Evolutionary conservation across 2,888 invertebrate genomes (phyloP), one percentile per base, ranked within the genome.

Genomic region (Acanthosepion lycidas): DNA sequence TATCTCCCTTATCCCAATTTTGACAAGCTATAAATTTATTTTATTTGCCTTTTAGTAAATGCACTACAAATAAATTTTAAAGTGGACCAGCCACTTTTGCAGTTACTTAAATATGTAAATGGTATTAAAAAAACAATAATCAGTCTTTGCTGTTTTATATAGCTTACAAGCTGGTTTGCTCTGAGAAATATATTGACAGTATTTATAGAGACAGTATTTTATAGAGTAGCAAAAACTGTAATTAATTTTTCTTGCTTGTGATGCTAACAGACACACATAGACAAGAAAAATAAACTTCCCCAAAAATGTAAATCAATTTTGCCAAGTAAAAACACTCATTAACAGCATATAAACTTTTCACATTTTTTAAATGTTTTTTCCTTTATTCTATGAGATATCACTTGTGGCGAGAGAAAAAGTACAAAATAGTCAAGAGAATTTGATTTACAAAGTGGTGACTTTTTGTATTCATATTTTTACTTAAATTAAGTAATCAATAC

Each of bases 1-100:
- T 78, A 78, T 78, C 78, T n/a, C 78, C 78, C 78, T 33, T 78
- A n/a, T 78, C n/a, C 78, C 78, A 78, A 78, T 78, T n/a, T n/a
- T 78, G 78, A 78, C n/a, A 15, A 33, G 33, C n/a, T 3, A 78
- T 78, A n/a, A 78, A n/a, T 78, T 78, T 78, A 78, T 78, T 78
- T 78, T 12, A 78, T 78, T 78, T 78, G n/a, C 33, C n/a, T 78
- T n/a, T 78, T 78, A 33, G n/a, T 78, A 78, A 78, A 78, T 9
- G 18, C 12, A 59, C 20, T 78, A 78, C 15, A 78, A 78, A 78
- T 78, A 33, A 78, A 78, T 78, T n/a, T 78, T 78, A 78, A 33
- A n/a, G n/a, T 78, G 78, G 33, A 78, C 78, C n/a, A 33, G 78
- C 78, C 20, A 20, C 33, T 78, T n/a, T 78, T n/a, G 78, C 78